Evolutionary conservation across 2,797 vertebrate species (phyloP).

Genomic region (Alca torda): DNA sequence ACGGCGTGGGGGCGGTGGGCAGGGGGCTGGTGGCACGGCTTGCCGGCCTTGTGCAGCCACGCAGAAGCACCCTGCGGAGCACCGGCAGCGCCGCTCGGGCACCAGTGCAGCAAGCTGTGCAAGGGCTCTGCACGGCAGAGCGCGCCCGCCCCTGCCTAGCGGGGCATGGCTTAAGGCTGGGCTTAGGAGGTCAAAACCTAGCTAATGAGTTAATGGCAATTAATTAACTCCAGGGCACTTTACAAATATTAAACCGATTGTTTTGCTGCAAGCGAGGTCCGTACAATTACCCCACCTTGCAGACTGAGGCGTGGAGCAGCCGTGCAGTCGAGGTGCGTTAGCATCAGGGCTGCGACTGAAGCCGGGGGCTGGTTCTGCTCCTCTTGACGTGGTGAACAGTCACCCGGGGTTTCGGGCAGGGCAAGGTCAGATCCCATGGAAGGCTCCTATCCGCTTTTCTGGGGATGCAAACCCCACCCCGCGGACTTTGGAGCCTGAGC

Average conservation of each 20-base stretch:
- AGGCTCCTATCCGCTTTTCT: rapidly evolving
- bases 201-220: conserved; percentile 25
- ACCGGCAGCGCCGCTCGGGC: rapidly evolving
- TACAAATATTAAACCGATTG: neutral
- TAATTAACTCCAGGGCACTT: conserved; percentile 1
- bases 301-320: neutral
- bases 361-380: neutral
- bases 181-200: neutral
- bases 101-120: neutral
- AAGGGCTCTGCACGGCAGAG: neutral
- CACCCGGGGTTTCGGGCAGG: rapidly evolving
- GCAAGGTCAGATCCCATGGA: rapidly evolving
- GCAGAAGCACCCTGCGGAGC: neutral
- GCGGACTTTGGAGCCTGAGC: neutral
- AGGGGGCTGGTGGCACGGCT: neutral
- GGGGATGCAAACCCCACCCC: neutral
- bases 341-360: neutral
- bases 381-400: rapidly evolving
- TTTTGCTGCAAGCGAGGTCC: neutral
- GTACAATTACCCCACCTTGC: neutral
- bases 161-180: neutral
- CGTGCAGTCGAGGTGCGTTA: rapidly evolving
- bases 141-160: neutral
- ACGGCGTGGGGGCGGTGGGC: rapidly evolving
- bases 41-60: rapidly evolving